Evolutionary conservation across 53 echinoderm and acorn worm genomes (phyloP).

Genomic region (Holothuria leucospilota): DNA sequence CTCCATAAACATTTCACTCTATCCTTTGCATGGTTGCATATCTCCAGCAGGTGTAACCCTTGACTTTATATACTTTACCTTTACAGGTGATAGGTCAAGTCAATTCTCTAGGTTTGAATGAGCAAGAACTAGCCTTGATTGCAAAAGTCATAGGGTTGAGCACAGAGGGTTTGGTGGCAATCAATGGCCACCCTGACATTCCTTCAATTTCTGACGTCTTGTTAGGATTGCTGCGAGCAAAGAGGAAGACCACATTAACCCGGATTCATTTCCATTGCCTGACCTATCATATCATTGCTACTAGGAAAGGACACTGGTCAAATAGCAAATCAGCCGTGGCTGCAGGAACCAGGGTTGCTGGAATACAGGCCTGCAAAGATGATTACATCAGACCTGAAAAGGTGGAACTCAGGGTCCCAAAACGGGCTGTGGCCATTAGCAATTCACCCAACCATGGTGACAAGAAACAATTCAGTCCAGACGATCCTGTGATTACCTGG

Average conservation of each 20-base stretch:
- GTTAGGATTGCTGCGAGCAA: conserved; percentile 72
- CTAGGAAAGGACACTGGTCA: conserved; percentile 67
- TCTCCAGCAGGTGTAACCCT: no score
- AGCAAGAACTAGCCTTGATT: conserved; percentile 89
- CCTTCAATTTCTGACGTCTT: conserved; percentile 86
- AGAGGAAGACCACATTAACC: conserved; percentile 60
- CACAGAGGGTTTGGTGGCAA: conserved; percentile 64
- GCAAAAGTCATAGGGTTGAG: conserved; percentile 77
- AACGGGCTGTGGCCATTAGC: conserved; percentile 75
- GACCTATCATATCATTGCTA: conserved; percentile 89
- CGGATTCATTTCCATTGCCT: conserved; percentile 93
- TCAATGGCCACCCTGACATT: conserved; percentile 84
- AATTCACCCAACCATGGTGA: conserved; percentile 65
- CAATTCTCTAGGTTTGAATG: conserved; percentile 92
- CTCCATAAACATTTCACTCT: no score
- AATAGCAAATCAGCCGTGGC: conserved; percentile 86
- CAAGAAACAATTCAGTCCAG: conserved; percentile 72
- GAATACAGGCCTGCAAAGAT: conserved; percentile 83
- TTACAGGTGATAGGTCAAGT: conserved; percentile 80
- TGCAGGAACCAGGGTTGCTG: conserved; percentile 78
- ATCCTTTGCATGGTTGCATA: no score
- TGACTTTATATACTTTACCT: background rate
- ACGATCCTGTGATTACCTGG: conserved; percentile 74
- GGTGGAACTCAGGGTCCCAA: conserved; percentile 78
- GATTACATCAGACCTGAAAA: conserved; percentile 68